These are phyloP conservation scores for Neopelma chrysocephalum DNA, from an alignment of 2,797 vertebrate species.

Conservation along the genomic window DNA sequence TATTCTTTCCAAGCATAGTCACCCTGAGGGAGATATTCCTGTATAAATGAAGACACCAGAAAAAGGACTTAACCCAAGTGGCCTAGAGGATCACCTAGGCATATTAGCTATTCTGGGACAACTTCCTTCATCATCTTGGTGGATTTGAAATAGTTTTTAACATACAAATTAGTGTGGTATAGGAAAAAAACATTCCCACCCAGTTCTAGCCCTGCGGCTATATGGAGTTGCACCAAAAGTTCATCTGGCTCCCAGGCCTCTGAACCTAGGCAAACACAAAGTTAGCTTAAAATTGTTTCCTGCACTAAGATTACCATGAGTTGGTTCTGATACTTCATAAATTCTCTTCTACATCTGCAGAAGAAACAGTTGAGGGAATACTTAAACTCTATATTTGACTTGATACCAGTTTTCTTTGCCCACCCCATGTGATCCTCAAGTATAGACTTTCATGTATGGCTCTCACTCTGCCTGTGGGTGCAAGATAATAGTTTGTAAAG, in stretches of 20 bases:
- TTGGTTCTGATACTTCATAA: not conserved
- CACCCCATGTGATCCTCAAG: not conserved
- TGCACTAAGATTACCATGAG: not conserved
- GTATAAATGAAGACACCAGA: not conserved
- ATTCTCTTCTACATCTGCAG: not conserved
- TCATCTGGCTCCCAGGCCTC: constrained; percentile 14
- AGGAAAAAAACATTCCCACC: not conserved
- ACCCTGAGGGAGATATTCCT: fast-evolving
- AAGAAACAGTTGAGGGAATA: not conserved
- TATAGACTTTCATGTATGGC: not conserved
- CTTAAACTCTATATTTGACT: not conserved
- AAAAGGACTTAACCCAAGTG: not conserved
- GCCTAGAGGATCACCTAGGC: not conserved
- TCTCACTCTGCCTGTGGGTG: not conserved
- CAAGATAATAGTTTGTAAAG: not conserved
- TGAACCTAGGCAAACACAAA: not conserved
- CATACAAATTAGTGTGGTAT: not conserved
- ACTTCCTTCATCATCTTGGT: not conserved
- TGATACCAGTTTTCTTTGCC: not conserved
- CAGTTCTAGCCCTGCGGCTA: not conserved
- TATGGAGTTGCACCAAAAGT: not conserved
- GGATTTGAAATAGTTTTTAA: not conserved
- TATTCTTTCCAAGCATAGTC: not conserved
- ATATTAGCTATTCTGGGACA: not conserved
- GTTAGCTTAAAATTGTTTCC: not conserved